These are phyloP conservation scores for Pachyuromys duprasi DNA, from an alignment of 2,797 vertebrate species.

Conservation along the genomic window DNA sequence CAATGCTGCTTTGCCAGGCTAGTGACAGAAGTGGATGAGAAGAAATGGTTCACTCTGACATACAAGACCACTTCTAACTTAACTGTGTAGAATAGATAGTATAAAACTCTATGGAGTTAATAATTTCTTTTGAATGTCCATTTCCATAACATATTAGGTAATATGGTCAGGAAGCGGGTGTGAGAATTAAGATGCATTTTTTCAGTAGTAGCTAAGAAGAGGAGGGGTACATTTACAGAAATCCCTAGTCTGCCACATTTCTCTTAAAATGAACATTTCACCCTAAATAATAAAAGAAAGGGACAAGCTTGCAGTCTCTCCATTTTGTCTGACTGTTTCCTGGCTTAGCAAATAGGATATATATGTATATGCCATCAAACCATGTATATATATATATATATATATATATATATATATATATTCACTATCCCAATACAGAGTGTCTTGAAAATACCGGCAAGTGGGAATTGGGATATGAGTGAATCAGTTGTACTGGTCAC, in stretches of 20 bases:
- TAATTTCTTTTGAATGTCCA: neutral
- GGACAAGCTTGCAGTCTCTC: slow-evolving; percentile 7
- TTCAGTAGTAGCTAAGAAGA: neutral
- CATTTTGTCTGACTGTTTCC: slow-evolving; percentile 45
- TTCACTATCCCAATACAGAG: neutral
- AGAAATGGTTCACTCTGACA: neutral
- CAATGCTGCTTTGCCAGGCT: neutral
- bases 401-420: no score
- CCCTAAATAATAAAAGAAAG: slow-evolving; percentile 21
- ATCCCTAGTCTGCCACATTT: slow-evolving; percentile 33
- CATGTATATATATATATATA: no score
- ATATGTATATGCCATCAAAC: neutral
- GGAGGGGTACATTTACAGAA: neutral
- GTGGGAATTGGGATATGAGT: slow-evolving; percentile 12
- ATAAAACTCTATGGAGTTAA: neutral
- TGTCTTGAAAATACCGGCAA: neutral
- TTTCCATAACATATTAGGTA: neutral
- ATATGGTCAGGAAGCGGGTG: neutral
- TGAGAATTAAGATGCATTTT: slow-evolving; percentile 43
- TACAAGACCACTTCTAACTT: neutral
- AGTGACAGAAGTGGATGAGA: neutral
- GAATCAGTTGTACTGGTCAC: slow-evolving; percentile 44
- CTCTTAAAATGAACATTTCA: neutral
- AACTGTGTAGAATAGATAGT: neutral
- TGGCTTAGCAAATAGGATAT: neutral